Percentiles rank a stretch among this genome's conserved stretches.
These are phyloP conservation scores for Drosophila arizonae DNA, from an alignment of 1,140 invertebrate species.

Conservation along the genomic window DNA sequence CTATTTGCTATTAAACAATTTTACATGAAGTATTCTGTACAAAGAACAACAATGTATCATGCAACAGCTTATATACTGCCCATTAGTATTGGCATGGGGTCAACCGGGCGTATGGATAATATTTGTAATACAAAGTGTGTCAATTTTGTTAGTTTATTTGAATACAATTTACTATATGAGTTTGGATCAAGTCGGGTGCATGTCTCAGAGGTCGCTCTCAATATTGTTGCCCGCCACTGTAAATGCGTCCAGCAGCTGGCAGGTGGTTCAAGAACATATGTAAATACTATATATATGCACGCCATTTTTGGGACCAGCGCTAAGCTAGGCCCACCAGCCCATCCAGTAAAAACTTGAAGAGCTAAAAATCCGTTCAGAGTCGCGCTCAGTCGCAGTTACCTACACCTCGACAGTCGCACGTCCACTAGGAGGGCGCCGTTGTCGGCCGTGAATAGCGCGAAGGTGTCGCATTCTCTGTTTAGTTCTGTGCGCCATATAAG, in stretches of 20 bases:
- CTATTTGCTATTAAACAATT: not conserved
- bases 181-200: not conserved
- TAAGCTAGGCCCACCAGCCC: conserved; percentile 1
- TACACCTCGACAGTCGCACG: conserved; percentile 65
- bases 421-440: conserved; percentile 8
- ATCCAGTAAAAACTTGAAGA: conserved; percentile 30
- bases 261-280: conserved; percentile 74
- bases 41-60: too few relatives aligned
- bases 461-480: conserved; percentile 49
- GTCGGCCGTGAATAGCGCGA: conserved; percentile 40
- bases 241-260: conserved; percentile 38
- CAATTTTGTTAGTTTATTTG: too few relatives aligned
- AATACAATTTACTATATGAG: not conserved
- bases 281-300: conserved; percentile 68
- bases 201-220: not conserved
- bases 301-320: conserved; percentile 60
- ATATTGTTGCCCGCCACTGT: conserved; percentile 53
- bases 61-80: too few relatives aligned
- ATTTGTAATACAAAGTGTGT: too few relatives aligned
- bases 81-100: too few relatives aligned
- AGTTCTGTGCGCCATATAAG: conserved; percentile 9
- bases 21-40: not conserved
- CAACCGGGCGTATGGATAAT: too few relatives aligned
- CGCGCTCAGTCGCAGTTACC: conserved; percentile 23
- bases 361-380: conserved; percentile 40